Evolutionary conservation across 1,140 invertebrate species (phyloP), one percentile per base, ranked within the genome.

Genomic region (Heliconius hewitsoni): DNA sequence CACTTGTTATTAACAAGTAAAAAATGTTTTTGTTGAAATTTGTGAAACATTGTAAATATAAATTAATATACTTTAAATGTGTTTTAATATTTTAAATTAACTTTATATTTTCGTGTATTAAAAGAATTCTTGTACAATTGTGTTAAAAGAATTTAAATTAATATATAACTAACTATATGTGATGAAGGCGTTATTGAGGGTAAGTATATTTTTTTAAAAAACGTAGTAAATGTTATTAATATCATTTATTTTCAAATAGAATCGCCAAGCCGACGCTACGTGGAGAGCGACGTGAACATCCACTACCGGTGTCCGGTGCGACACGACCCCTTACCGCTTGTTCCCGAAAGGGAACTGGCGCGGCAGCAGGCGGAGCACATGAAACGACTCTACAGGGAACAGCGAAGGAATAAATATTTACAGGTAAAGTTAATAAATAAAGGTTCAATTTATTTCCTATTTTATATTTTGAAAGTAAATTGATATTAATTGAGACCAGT

Each of bases 231-330:
- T 19, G 0, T 50, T 8, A 46, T 46, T 46, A 66, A 39, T 37
- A 39, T 18, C 18, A 73, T 73, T 50, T 19, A 1, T 76, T 52
- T 70, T 42, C 18, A 71, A 80, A n/a, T 89, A 98, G 98, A 98
- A 95, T 98, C 97, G 81, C 97, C 97, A 46, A 86, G 78, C 70
- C 96, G 97, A 87, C 96, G 97, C 85, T 99, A 98, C 95, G 97
- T 98, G 86, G 97, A 98, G 95, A 97, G 97, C 86, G 97, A 98
- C 94, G 98, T 99, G 87, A 99, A 98, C 88, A 98, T 99, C 90
- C 98, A 98, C 93, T 99, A 98, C 96, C 96, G 97, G 89, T 97
- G 96, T 71, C 98, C 98, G 60, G 96, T 98, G 76, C 95, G 98
- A 80, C 96, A 97, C 86, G 97, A 98, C 91, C 97, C 98, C 77